Conservation (phyloP, 2,797 vertebrate genomes). For the Menidia menidia region DNA sequence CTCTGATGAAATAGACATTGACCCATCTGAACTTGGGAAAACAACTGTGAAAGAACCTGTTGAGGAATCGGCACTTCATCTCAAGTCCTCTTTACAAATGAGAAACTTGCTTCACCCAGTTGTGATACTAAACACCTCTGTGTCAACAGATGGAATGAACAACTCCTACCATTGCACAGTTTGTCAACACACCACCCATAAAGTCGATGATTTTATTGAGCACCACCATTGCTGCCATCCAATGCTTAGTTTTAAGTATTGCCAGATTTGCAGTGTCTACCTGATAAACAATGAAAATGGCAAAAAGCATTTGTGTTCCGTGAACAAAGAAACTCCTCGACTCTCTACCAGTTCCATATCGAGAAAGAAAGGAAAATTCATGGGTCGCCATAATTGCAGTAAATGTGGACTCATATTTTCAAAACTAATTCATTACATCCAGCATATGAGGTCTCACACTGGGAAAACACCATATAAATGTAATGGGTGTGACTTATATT, state of each 20-base stretch:
- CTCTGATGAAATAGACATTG: conserved; percentile 37
- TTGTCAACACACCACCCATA: conserved; percentile 65
- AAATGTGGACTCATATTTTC: conserved; percentile 70
- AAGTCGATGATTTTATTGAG: conserved; percentile 75
- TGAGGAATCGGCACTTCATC: conserved; percentile 20
- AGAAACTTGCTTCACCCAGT: conserved; percentile 78
- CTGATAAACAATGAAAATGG: conserved; percentile 48
- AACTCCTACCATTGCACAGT: conserved; percentile 66
- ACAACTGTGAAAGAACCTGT: conserved; percentile 2
- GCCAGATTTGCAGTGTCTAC: conserved; percentile 70
- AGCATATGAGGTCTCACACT: conserved; percentile 77
- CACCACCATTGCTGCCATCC: conserved; percentile 75
- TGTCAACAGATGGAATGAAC: conserved; percentile 31
- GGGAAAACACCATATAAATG: conserved; percentile 77
- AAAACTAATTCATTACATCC: conserved; percentile 44
- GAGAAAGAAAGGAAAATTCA: conserved; percentile 31
- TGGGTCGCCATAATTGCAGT: conserved; percentile 53
- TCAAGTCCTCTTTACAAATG: conserved; percentile 59
- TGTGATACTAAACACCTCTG: conserved; percentile 70
- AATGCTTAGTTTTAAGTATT: conserved; percentile 65
- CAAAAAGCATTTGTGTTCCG: conserved; percentile 65
- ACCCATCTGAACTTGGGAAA: conserved; percentile 12
- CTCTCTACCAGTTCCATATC: not conserved
- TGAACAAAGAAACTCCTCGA: not conserved
- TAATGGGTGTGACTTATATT: conserved; percentile 75